Conservation (phyloP, 2,888 invertebrate genomes). For the Poecilobothrus nobilitatus region DNA sequence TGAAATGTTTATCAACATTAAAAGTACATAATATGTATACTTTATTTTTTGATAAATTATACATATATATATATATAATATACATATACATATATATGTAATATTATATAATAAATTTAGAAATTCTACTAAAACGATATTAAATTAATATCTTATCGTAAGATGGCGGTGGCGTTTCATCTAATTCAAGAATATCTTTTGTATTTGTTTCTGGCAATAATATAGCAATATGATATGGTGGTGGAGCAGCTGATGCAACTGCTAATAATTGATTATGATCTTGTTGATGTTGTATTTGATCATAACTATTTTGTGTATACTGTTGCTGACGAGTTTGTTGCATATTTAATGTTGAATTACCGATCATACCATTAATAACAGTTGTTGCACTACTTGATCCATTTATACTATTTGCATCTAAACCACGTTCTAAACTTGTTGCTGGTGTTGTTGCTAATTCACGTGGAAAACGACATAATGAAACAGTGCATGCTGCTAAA, state of each 20-base stretch:
- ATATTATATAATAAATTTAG: background rate
- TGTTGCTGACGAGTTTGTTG: constrained; percentile 18
- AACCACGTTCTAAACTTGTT: constrained; percentile 30
- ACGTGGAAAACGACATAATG: constrained; percentile 50
- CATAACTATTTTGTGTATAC: constrained; percentile 14
- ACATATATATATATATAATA: background rate
- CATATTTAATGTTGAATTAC: constrained; percentile 17
- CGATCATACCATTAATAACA: constrained; percentile 8
- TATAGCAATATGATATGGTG: constrained; percentile 79
- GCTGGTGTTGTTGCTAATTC: constrained; percentile 39
- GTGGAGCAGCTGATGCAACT: constrained; percentile 46
- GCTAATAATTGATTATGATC: constrained; percentile 20
- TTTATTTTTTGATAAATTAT: background rate
- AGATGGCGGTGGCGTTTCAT: constrained; percentile 62
- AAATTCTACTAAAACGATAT: constrained; percentile 29
- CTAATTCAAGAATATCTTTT: constrained; percentile 36
- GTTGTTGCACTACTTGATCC: background rate
- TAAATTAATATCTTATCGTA: constrained; percentile 68
- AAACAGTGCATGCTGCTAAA: constrained; percentile 55
- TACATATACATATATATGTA: background rate
- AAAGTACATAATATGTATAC: background rate
- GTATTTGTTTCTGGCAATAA: constrained; percentile 52
- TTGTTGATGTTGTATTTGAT: constrained; percentile 20
- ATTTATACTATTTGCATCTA: constrained; percentile 24
- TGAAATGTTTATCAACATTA: background rate